Evolutionary conservation across 2,888 invertebrate genomes (phyloP), one percentile per base, ranked within the genome.

Genomic region (Xestia rhomboidea): DNA sequence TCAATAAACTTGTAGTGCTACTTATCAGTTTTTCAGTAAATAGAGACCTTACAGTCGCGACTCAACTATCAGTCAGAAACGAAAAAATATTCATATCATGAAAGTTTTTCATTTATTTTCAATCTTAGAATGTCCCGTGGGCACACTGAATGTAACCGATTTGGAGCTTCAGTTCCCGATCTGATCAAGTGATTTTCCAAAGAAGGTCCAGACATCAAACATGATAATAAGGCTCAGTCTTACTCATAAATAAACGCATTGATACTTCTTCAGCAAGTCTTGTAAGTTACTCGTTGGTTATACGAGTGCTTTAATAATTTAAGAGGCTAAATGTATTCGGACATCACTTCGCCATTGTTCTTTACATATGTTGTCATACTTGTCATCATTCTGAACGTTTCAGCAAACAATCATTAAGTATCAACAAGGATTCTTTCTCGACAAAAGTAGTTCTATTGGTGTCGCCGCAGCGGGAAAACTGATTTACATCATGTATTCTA

Each of bases 381-480:
- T 2, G 34, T 5, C 49, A 66, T 81, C 63, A 30, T 78, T 57
- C 34, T 66, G 24, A 73, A 49, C n/a, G n/a, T 57, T 66, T 60
- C 73, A 44, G 34, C 81, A 78, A 66, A 78, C 81, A 81, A 60
- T 21, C 41, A 24, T 41, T 64, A 51, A 66, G 27, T 81, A 74
- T 81, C 81, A 78, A 78, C 78, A 81, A 73, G 30, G 4, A 18
- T 51, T 27, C 8, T 2, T 67, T 62, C 77, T 51, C 27, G 27
- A 34, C 1, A 44, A 44, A 24, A 70, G 34, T 11, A 21, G 69
- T 41, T 69, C 27, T 49, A 34, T 18, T 34, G 24, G 5, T 2
- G 24, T 5, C 24, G 15, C 15, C n/a, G 34, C n/a, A 51, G 10
- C 24, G 15, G 30, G 15, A 2, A n/a, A 24, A 34, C 5, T 49